Evolutionary conservation across 2,113 vertebrate species (phyloP), one percentile per base, ranked within the genome.

Genomic region (Clupea harengus): DNA sequence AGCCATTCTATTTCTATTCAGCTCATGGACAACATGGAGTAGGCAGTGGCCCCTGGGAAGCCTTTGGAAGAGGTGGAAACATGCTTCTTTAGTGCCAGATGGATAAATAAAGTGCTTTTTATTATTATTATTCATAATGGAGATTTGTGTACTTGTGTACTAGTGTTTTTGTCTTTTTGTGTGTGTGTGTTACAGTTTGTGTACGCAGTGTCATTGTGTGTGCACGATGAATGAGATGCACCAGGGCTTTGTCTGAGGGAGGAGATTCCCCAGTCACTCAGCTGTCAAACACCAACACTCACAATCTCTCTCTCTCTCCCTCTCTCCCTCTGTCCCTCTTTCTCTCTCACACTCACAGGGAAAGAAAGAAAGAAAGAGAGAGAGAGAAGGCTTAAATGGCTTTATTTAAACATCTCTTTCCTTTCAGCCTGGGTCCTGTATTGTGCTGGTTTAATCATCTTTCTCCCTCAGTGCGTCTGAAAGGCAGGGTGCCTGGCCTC

Each of bases 331-430:
- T 54, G 9, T 6, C 17, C 5, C 60, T n/a, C 57, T n/a, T 20
- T 8, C 57, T n/a, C 57, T n/a, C 57, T n/a, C 22, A 64, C 6
- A 22, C 57, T n/a, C 32, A 32, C 47, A 45, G 52, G 18, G 49
- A 54, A 57, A 82, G 85, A 67, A 67, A 6, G 7, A 67, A 25
- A n/a, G 47, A n/a, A 32, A 20, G 44, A 45, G 84, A 45, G 83
- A 82, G 82, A 25, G 57, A 86, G 32, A 49, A 46, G 85, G 87
- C 84, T 52, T 47, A 49, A 83, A 57, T 49, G 75, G 52, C 75
- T 88, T 60, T 86, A 87, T 88, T 82, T 88, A 82, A 80, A 72
- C 67, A 78, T 45, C 82, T 44, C 32, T 86, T 80, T 60, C 64
- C 49, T 78, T 86, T 86, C 85, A 75, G 45, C 47, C 32, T 28